phyloP scores from a whole-genome alignment of 2,113 vertebrate genomes.

The Perca fluviatilis region DNA sequence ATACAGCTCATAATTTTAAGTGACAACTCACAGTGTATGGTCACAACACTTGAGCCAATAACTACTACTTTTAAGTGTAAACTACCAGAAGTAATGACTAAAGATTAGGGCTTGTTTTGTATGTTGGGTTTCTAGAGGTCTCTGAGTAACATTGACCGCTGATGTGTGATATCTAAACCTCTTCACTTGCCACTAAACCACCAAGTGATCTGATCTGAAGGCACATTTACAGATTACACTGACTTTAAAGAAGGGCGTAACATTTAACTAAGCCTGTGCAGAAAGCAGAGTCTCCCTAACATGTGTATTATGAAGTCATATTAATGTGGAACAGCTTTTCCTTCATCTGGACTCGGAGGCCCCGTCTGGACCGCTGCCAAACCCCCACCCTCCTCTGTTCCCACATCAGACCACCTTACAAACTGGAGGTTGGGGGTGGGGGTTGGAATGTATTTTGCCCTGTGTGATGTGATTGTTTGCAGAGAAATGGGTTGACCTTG shows the following conservation, averaged over 20 bases:
- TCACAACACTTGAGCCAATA: not conserved
- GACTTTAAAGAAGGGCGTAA: slow-evolving; percentile 18
- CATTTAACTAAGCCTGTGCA: slow-evolving; percentile 33
- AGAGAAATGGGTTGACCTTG: slow-evolving; percentile 84
- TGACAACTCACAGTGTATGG: no score
- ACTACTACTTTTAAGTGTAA: not conserved
- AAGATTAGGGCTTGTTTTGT: not conserved
- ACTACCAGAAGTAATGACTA: not conserved
- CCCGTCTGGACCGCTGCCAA: slow-evolving; percentile 71
- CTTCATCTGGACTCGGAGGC: slow-evolving; percentile 71
- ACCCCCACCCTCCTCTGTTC: slow-evolving; percentile 61
- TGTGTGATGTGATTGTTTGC: slow-evolving; percentile 86
- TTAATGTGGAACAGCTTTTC: slow-evolving; percentile 76
- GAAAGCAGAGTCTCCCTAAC: slow-evolving; percentile 36
- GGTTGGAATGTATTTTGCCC: slow-evolving; percentile 83
- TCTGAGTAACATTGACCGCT: not conserved
- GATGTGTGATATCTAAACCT: not conserved
- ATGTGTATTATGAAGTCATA: slow-evolving; percentile 70
- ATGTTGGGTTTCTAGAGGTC: not conserved
- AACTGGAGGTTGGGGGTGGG: slow-evolving; percentile 48
- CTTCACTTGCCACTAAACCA: slow-evolving; percentile 7
- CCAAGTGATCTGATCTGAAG: slow-evolving; percentile 20
- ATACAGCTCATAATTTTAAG: not conserved
- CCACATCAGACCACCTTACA: slow-evolving; percentile 80
- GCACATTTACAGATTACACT: slow-evolving; percentile 3